Evolutionary conservation across 2,113 vertebrate genomes (phyloP).

Genomic region (Litocranius walleri): DNA sequence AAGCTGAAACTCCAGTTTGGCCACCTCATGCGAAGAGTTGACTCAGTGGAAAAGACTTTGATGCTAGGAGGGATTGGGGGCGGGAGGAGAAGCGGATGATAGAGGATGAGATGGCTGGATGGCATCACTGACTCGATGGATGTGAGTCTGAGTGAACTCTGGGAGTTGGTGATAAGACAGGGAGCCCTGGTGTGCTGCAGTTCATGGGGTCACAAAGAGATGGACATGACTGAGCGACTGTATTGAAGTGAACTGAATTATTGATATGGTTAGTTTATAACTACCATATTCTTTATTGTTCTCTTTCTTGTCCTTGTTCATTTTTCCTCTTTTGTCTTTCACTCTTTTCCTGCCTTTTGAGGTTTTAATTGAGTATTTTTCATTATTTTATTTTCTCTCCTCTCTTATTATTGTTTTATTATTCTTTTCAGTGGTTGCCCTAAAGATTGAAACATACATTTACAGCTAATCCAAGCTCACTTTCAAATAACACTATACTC

Average conservation of each 20-base stretch:
- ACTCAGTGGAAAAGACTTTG: too few species aligned
- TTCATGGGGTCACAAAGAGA: too few species aligned
- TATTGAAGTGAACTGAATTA: neutral
- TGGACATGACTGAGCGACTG: too few species aligned
- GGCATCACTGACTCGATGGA: too few species aligned
- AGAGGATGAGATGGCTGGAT: too few species aligned
- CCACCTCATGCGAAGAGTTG: too few species aligned
- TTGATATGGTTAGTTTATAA: neutral
- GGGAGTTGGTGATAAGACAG: too few species aligned
- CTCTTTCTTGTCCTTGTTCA: neutral
- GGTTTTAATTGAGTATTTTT: neutral
- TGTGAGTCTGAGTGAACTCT: too few species aligned
- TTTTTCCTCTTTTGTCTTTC: neutral
- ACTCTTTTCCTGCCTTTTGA: neutral
- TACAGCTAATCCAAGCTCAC: neutral
- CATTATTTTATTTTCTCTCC: neutral
- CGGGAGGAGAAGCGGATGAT: too few species aligned
- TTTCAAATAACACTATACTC: neutral
- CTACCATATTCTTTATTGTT: neutral
- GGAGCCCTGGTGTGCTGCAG: too few species aligned
- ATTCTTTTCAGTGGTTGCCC: neutral
- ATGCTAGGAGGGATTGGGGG: too few species aligned
- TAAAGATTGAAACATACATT: neutral
- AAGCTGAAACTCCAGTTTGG: too few species aligned
- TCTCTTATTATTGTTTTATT: neutral